Base-by-base conservation (phyloP, 2,888 invertebrate genomes). In the Lycia hirtaria region DNA sequence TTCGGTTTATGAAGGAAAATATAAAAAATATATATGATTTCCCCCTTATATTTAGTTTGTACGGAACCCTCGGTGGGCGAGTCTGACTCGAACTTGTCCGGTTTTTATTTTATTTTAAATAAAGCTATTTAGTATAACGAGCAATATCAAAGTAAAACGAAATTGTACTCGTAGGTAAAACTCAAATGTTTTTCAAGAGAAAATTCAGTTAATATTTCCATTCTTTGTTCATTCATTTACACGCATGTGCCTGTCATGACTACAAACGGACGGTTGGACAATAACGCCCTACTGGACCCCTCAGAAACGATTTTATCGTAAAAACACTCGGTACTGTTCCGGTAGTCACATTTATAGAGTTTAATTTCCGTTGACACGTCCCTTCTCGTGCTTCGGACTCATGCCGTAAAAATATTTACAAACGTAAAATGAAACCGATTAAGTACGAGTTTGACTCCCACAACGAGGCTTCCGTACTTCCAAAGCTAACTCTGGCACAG, bases 341-440 rank as follows among this genome's bases (percentile, higher is more conserved):
- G 50, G 60, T 56, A 60, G 59, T 56, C 58, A 55, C 64, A 60
- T 65, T 68, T 65, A 66, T 68, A 64, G 64, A 64, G 69, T 68
- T 69, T 69, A 68, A 69, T 69, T 69, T 69, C 69, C 69, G 66
- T 26, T 40, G 57, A 65, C 69, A 68, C 58, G 64, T 52, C 62
- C 61, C 60, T 57, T 65, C 60, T 60, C 63, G 62, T 60, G 67
- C 56, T 56, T 59, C 53, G 54, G 55, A 51, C 54, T 64, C 55
- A 48, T 62, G 48, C 44, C 62, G 56, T 62, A 65, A 64, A 52
- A 64, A 68, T 65, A 68, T 64, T 65, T 63, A 63, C n/a, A n/a
- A n/a, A n/a, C 64, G 63, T 60, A 63, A 62, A 65, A n/a, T n/a
- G n/a, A n/a, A n/a, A n/a, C n/a, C n/a, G n/a, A n/a, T n/a, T n/a